A percentile compares a stretch with the other conserved stretches of the same genome.
Evolutionary conservation across 2,888 invertebrate genomes (phyloP).

Genomic region (Marronus borbonicus): DNA sequence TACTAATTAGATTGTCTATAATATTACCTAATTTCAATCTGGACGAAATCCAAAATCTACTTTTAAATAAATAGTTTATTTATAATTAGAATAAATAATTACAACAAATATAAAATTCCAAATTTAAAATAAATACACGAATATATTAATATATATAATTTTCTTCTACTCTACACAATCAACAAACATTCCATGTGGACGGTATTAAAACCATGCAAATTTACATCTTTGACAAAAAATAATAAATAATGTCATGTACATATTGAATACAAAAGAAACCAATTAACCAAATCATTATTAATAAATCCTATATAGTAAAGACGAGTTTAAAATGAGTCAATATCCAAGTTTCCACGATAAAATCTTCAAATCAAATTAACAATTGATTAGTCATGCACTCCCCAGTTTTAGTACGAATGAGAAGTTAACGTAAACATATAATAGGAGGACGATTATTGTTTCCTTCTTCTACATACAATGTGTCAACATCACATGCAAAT

Average conservation of each 20-base stretch:
- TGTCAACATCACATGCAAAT: neutral
- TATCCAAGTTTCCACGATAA: neutral
- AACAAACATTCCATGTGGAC: conserved; percentile 43
- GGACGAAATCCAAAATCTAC: neutral
- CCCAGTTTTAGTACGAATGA: neutral
- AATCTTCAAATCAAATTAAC: neutral
- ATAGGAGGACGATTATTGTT: neutral
- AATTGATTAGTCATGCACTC: conserved; percentile 1
- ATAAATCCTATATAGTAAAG: conserved; percentile 2
- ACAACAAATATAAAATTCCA: conserved; percentile 47
- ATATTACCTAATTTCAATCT: too few species aligned
- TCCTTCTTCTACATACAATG: neutral
- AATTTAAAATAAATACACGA: conserved; percentile 44
- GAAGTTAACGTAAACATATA: neutral
- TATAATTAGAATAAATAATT: conserved; percentile 42
- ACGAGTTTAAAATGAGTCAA: neutral
- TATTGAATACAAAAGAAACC: conserved; percentile 1
- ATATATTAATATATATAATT: conserved; percentile 42
- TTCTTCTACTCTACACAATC: conserved; percentile 25
- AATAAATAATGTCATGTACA: conserved; percentile 14
- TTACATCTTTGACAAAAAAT: conserved; percentile 12
- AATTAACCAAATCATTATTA: conserved; percentile 3
- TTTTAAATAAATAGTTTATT: conserved; percentile 37
- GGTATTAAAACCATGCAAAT: conserved; percentile 42
- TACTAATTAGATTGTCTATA: too few species aligned